Evolutionary conservation across 2,797 vertebrate genomes (phyloP).

Genomic region (Neomorphus geoffroyi): DNA sequence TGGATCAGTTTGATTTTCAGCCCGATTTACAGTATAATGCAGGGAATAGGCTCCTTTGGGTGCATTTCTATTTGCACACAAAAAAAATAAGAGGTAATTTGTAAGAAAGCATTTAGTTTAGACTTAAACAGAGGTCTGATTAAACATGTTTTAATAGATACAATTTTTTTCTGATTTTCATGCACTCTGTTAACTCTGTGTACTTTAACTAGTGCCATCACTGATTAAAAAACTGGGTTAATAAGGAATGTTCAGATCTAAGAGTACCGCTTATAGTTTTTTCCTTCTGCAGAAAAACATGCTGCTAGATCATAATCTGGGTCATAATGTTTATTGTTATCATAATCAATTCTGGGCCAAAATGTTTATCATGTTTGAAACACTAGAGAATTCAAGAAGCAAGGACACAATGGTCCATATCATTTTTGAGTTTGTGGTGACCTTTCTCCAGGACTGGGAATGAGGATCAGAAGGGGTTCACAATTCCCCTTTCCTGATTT

Average conservation of each 20-base stretch:
- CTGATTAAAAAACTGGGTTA: neutral
- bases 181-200: neutral
- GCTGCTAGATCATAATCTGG: neutral
- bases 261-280: neutral
- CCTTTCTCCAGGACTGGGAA: neutral
- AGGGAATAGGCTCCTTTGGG: neutral
- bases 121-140: neutral
- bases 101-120: neutral
- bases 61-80: neutral
- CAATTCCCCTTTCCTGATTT: neutral
- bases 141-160: neutral
- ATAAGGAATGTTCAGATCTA: neutral
- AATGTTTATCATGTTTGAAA: neutral
- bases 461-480: neutral
- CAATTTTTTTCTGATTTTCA: neutral
- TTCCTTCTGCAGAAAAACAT: neutral
- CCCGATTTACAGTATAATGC: neutral
- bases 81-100: neutral
- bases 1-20: neutral
- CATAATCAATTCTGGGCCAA: too few species aligned
- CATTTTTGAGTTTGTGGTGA: neutral
- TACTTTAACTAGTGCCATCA: neutral
- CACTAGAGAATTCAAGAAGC: neutral
- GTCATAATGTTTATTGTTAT: neutral
- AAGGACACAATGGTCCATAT: neutral